Conservation (phyloP, 2,113 vertebrate genomes). For the Limnothrissa miodon region DNA sequence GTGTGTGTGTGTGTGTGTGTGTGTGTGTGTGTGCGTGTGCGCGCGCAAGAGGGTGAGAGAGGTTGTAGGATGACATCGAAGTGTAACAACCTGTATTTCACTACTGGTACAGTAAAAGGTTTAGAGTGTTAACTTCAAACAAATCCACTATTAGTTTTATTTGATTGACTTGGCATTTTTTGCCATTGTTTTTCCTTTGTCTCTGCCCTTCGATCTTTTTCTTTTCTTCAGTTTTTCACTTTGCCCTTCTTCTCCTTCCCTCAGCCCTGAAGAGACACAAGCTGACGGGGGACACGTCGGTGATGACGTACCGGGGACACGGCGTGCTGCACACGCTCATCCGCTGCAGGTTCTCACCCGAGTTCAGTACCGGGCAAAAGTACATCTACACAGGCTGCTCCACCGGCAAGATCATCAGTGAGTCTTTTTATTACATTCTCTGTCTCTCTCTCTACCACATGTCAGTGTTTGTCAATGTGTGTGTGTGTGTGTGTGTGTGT, state of each 20-base stretch:
- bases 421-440: constrained; percentile 51
- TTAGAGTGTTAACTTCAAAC: neutral
- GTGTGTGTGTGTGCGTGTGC: neutral
- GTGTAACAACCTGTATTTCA: neutral
- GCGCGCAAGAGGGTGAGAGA: neutral
- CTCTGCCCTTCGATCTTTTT: neutral
- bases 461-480: too few species aligned
- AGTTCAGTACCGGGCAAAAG: constrained; percentile 83
- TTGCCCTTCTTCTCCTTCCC: neutral
- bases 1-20: neutral
- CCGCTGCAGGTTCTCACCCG: constrained; percentile 86
- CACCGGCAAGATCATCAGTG: constrained; percentile 85
- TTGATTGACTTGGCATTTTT: neutral
- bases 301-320: constrained; percentile 91
- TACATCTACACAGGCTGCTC: constrained; percentile 92
- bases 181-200: neutral
- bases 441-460: too few species aligned
- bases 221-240: neutral
- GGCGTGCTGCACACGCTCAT: constrained; percentile 89
- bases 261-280: constrained; percentile 83
- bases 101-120: neutral
- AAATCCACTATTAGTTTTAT: neutral
- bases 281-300: constrained; percentile 83
- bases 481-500: neutral
- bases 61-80: neutral